Evolutionary conservation across 2,113 vertebrate species (phyloP).

Genomic region (Chaetorhynchus papuensis): DNA sequence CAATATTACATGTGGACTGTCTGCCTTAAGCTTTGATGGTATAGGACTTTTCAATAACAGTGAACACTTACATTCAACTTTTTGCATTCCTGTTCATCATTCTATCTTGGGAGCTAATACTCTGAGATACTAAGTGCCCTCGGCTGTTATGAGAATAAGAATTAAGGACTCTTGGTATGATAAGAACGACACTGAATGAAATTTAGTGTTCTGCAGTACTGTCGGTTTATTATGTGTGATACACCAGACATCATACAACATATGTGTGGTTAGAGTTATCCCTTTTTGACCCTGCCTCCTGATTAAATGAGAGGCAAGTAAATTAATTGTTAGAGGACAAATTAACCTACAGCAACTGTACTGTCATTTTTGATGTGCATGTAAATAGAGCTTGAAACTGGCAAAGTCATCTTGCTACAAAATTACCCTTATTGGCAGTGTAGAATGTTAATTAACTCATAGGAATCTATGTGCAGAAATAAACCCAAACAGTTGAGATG

Average conservation of each 20-base stretch:
- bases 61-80: not conserved
- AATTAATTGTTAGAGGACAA: slow-evolving; percentile 12
- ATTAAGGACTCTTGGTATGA: not conserved
- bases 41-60: not conserved
- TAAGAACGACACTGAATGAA: not conserved
- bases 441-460: slow-evolving; percentile 17
- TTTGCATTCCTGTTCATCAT: slow-evolving; percentile 24
- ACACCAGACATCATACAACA: not conserved
- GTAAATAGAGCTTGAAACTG: slow-evolving; percentile 39
- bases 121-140: slow-evolving; percentile 46
- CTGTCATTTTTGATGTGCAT: not conserved
- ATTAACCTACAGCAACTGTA: slow-evolving; percentile 17
- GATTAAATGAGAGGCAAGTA: slow-evolving; percentile 18
- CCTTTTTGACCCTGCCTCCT: slow-evolving; percentile 15
- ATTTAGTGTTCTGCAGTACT: not conserved
- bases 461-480: slow-evolving; percentile 27
- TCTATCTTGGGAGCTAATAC: not conserved
- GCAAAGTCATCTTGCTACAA: not conserved
- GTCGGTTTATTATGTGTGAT: not conserved
- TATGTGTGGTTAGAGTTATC: not conserved
- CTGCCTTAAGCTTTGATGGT: slow-evolving; percentile 34
- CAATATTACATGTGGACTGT: not conserved
- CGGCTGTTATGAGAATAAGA: not conserved
- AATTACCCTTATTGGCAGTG: slow-evolving; percentile 7
- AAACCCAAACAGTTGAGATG: not conserved